Percentiles rank a stretch among this genome's conserved stretches.
These are phyloP conservation scores for Nymphalis urticae DNA, from an alignment of 2,888 invertebrate species.

Conservation along the genomic window DNA sequence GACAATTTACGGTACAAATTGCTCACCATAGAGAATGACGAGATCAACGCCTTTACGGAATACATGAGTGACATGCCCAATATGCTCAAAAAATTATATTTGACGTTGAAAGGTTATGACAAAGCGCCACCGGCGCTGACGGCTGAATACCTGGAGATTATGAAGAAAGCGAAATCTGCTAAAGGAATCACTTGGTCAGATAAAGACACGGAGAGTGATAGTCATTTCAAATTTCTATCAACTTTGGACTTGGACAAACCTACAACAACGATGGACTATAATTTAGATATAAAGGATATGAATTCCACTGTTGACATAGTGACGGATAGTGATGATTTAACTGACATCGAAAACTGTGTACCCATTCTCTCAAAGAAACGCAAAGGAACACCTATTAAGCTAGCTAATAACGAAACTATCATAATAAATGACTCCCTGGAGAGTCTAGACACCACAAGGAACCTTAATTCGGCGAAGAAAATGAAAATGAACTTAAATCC, in stretches of 20 bases:
- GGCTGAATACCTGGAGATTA: slow-evolving; percentile 81
- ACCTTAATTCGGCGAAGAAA: slow-evolving; percentile 66
- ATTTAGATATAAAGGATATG: slow-evolving; percentile 34
- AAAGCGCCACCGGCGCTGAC: slow-evolving; percentile 80
- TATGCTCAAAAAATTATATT: slow-evolving; percentile 81
- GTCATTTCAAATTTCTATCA: slow-evolving; percentile 60
- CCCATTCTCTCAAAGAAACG: slow-evolving; percentile 58
- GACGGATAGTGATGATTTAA: slow-evolving; percentile 66
- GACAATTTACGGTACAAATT: slow-evolving; percentile 63
- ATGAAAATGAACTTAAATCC: slow-evolving; percentile 53
- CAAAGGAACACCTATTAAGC: slow-evolving; percentile 69
- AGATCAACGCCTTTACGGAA: slow-evolving; percentile 75
- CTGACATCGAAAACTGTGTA: slow-evolving; percentile 62
- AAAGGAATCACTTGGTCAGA: slow-evolving; percentile 84
- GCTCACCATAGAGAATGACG: slow-evolving; percentile 69
- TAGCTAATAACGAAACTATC: slow-evolving; percentile 68
- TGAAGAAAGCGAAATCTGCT: slow-evolving; percentile 81
- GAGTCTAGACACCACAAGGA: slow-evolving; percentile 57
- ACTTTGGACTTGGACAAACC: slow-evolving; percentile 62
- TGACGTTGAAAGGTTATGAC: slow-evolving; percentile 82
- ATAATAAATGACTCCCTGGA: slow-evolving; percentile 73
- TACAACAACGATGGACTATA: slow-evolving; percentile 44
- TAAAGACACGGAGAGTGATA: slow-evolving; percentile 55
- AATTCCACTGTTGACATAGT: slow-evolving; percentile 54
- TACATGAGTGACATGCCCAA: slow-evolving; percentile 77